phyloP scores from a whole-genome alignment of 2,888 invertebrate species.

The Anorthoa munda region DNA sequence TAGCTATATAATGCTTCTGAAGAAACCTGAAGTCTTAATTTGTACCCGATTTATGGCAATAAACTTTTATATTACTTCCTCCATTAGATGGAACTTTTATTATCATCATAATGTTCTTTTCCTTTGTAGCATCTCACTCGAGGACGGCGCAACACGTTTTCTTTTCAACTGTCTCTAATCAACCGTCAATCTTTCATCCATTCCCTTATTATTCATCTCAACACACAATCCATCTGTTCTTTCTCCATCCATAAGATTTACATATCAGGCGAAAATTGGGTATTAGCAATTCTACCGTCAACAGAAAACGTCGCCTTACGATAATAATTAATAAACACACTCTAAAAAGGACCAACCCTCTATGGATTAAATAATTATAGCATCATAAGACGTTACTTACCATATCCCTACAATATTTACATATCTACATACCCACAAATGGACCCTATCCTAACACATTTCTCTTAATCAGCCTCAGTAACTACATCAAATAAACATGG shows the following conservation, averaged over 20 bases:
- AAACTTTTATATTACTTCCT: background rate
- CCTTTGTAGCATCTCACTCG: no score
- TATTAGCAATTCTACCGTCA: background rate
- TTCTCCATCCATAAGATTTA: background rate
- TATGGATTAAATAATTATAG: background rate
- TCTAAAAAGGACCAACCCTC: background rate
- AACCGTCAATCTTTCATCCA: no score
- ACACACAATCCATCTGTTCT: background rate
- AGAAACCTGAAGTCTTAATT: background rate
- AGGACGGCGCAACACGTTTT: no score
- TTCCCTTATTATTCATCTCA: no score
- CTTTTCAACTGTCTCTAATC: no score
- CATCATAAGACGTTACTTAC: background rate
- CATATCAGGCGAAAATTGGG: no score
- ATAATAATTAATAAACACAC: constrained; percentile 19
- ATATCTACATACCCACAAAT: background rate
- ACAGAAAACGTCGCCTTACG: background rate
- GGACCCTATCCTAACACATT: background rate
- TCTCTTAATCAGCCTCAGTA: constrained; percentile 6
- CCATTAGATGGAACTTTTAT: background rate
- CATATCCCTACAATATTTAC: constrained; percentile 2
- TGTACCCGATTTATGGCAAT: background rate
- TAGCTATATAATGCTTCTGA: background rate
- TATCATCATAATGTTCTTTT: no score
- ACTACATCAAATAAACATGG: constrained; percentile 19